phyloP scores from a whole-genome alignment of 2,888 invertebrate species.

The Drosophila imparisetae region DNA sequence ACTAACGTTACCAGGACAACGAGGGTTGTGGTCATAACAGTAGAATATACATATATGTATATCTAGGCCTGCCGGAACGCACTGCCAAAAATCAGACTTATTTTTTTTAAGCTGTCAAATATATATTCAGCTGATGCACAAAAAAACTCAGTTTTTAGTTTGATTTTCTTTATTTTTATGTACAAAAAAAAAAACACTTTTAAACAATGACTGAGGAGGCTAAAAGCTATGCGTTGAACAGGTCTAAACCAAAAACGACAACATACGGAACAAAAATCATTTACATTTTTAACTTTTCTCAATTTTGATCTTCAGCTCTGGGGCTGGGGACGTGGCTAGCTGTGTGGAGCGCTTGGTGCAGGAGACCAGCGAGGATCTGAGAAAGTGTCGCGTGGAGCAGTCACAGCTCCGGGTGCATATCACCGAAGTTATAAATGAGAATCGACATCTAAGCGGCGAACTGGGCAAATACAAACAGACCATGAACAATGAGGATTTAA shows the following conservation, averaged over 20 bases:
- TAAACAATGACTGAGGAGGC: constrained; percentile 61
- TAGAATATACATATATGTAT: not conserved
- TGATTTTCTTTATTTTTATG: not conserved
- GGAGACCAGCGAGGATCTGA: constrained; percentile 76
- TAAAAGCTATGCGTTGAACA: constrained; percentile 26
- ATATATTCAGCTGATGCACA: constrained; percentile 10
- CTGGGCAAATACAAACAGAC: constrained; percentile 59
- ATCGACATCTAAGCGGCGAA: constrained; percentile 74
- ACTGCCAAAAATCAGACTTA: not conserved
- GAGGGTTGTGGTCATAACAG: constrained; percentile 27
- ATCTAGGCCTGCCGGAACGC: not conserved
- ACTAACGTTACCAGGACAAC: constrained; percentile 63
- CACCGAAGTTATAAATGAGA: constrained; percentile 82
- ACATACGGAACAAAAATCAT: not conserved
- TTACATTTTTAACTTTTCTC: not conserved
- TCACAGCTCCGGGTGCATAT: constrained; percentile 77
- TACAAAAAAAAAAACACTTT: not conserved
- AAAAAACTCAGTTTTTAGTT: constrained; percentile 1
- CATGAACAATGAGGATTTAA: constrained; percentile 42
- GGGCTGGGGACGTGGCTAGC: constrained; percentile 56
- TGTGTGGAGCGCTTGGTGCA: constrained; percentile 75
- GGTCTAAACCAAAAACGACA: constrained; percentile 23
- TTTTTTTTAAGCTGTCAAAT: constrained; percentile 36
- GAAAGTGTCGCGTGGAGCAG: constrained; percentile 79
- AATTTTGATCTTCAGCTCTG: constrained; percentile 23